Evolutionary conservation across 1,140 invertebrate species (phyloP), one percentile per base, ranked within the genome.

Genomic region (Bombyx mandarina): DNA sequence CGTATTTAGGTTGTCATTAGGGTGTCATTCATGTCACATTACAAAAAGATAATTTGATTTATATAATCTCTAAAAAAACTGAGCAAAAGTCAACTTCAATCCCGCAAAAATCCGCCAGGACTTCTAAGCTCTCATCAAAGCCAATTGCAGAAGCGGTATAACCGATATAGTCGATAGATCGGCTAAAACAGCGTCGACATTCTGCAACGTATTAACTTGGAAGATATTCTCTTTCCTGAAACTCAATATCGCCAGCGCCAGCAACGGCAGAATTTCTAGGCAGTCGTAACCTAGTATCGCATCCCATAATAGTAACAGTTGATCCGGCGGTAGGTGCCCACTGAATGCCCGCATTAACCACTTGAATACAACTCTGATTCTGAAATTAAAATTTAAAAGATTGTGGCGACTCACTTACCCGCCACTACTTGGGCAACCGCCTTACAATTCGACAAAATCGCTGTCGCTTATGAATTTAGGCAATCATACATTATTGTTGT

Each of bases 291-390:
- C 96, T 1, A 99, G 87, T 56, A 99, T 92, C 56, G 96, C 88
- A 81, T 99, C 97, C 97, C 97, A 99, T 7, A 99, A 86, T 45
- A 94, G 92, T 0, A 99, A 88, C 0, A 99, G 88, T 81, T 99
- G 97, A 69, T 98, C 96, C 5, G 96, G 96, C 0, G 95, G 93
- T 52, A 99, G 88, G 77, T 97, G 96, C 0, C 97, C 97, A 66
- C 96, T 98, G 77, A 98, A 99, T 2, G 94, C 96, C 62, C 96
- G 89, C 91, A 98, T 97, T 8, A 99, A 82, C 97, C 97, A 99
- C 81, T 98, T 98, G 76, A 98, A 97, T 3, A 97, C 96, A 18
- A 98, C 92, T 71, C 94, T 91, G 43, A 97, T 89, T n/a, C 95
- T 86, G 69, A 8, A 56, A 56, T 8, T 45, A 22, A 8, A 18